Evolutionary conservation across 2,888 invertebrate genomes (phyloP), one percentile per base, ranked within the genome.

Genomic region (Lasioglossum figueresi): DNA sequence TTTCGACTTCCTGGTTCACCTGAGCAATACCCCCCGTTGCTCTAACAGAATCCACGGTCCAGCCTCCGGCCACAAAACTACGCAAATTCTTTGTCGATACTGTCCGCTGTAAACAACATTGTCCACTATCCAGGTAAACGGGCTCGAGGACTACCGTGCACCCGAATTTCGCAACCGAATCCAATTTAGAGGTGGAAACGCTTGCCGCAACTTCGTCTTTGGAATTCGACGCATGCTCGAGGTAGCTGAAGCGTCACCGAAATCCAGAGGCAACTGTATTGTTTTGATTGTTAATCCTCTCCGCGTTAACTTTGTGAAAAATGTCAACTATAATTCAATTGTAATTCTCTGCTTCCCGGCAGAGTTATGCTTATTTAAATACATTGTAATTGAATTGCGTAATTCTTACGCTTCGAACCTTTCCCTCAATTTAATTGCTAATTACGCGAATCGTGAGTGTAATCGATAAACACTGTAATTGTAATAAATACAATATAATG

Each of bases 151-250:
- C 88, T 91, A 91, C 85, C 91, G 89, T 91, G 89, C 88, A 91
- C 91, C 91, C 84, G 87, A 93, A 92, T 93, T 92, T 93, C 91
- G 92, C 89, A 93, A 93, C 93, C 92, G 92, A 89, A 81, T 90
- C 90, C 79, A 92, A 93, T 92, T 88, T 79, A 56, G 78, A 31
- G 48, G 76, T 66, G 75, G 48, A 78, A 79, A 73, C 37, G 77
- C 83, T 77, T 56, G 52, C 34, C 71, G 63, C 63, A 34, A 68
- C 68, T 74, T 34, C 74, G 63, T 34, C 37, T 43, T 40, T 16
- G 63, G 70, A 12, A n/a, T 10, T 37, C 31, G 27, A 40, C n/a
- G 45, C n/a, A 16, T 31, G n/a, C n/a, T 19, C 10, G 45, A 27
- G 19, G 79, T 31, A 43, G 1, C 43, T 27, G 40, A 12, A 8